Conservation (phyloP, 2,888 invertebrate species). For the Smittia aterrima region DNA sequence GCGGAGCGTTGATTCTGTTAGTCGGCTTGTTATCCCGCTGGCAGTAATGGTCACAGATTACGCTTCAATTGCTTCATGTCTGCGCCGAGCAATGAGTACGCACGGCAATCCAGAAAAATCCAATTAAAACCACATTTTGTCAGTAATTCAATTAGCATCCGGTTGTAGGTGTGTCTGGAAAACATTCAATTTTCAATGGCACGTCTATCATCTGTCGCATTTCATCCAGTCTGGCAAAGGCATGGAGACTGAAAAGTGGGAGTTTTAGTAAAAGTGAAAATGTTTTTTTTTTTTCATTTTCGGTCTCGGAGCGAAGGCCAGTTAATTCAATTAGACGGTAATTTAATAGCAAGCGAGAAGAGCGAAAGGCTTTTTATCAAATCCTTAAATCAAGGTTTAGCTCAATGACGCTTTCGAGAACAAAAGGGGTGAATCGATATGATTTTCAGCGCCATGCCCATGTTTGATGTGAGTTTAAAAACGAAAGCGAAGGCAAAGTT, state of each 20-base stretch:
- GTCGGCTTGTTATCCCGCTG: neutral
- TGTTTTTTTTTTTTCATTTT: neutral
- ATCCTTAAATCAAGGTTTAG: neutral
- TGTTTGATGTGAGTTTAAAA: neutral
- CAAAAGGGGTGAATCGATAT: neutral
- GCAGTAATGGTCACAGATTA: neutral
- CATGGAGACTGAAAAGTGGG: constrained; percentile 7
- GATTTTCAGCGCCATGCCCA: neutral
- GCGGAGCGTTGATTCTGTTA: too few relatives aligned
- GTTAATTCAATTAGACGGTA: neutral
- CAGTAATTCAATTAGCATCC: constrained; percentile 37
- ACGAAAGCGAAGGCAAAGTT: neutral
- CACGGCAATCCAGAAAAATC: neutral
- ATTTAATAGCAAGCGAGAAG: neutral
- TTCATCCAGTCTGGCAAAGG: neutral
- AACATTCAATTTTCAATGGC: constrained; percentile 39
- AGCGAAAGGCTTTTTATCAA: neutral
- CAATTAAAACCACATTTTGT: constrained; percentile 39
- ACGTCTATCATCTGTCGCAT: constrained; percentile 40
- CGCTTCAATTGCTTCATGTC: neutral
- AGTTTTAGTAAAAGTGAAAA: constrained; percentile 19
- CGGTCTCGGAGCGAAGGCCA: neutral
- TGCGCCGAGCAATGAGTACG: neutral
- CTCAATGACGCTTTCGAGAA: neutral
- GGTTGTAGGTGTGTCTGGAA: constrained; percentile 33